Base-by-base conservation (phyloP, 2,888 invertebrate species). In the Magallana nippona region DNA sequence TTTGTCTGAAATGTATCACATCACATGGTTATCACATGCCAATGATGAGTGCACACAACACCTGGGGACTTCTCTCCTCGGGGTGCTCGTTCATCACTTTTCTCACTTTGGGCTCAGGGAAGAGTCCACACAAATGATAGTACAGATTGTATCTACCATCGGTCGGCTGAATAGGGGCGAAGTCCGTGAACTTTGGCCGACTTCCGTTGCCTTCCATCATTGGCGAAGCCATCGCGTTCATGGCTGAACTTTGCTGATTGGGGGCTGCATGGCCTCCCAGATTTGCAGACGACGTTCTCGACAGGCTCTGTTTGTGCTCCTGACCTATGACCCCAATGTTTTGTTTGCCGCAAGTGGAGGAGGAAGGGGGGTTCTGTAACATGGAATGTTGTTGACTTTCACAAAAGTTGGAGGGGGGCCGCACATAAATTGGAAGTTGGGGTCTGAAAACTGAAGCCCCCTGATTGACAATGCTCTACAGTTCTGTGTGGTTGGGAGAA, bases 71-170 rank as follows among this genome's bases (percentile, higher is more conserved):
- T 44, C 96, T 97, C 94, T 98, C 98, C 80, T 97, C 97, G 0
- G 98, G 98, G 94, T 97, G 96, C 88, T 97, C 95, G 87, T 96
- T 96, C 97, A 99, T 97, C 0, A 97, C 98, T 82, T 96, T 96
- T 82, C 96, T 96, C n/a, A 98, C 98, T 92, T 97, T 97, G 88
- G 97, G 96, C 92, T 97, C 97, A 0, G 98, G 98, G 94, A 99
- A 99, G 84, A 98, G 96, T 82, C 97, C 97, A n/a, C 97, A 96
- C 87, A 99, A 95, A 94, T 98, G 98, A 94, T 96, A 98, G 94
- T 97, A 97, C 92, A 98, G 95, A 89, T 96, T 96, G 55, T 96
- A 95, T 0, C 98, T 95, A 27, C 96, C 96, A 91, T 97, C 97
- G 27, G 86, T 86, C 0, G 87, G 87, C 1, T 83, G 71, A 44